A percentile compares a stretch with the other conserved stretches of the same genome.
These are phyloP conservation scores for Synanthedon formicaeformis DNA, from an alignment of 2,888 invertebrate species.

Conservation along the genomic window DNA sequence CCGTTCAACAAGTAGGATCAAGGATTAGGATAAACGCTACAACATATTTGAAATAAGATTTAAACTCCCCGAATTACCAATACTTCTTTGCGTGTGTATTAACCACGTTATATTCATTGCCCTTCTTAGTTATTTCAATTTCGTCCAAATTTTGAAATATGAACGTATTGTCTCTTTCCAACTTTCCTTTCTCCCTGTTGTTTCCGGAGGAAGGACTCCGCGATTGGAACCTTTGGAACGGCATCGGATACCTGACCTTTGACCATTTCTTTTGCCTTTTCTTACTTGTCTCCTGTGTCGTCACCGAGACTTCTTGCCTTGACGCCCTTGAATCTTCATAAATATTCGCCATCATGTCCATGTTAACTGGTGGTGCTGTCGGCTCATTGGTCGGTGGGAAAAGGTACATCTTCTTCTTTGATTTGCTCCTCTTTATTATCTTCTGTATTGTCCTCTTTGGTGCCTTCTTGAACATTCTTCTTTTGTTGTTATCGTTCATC, in stretches of 20 bases:
- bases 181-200: conserved; percentile 20
- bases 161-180: conserved; percentile 24
- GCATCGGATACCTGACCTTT: conserved; percentile 33
- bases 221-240: conserved; percentile 34
- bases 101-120: conserved; percentile 30
- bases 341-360: conserved; percentile 16
- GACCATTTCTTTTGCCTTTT: conserved; percentile 27
- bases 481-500: conserved; percentile 20
- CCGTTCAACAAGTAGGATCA: too few relatives aligned
- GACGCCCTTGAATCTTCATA: conserved; percentile 10
- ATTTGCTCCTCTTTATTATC: conserved; percentile 49
- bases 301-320: conserved; percentile 10
- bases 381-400: background rate
- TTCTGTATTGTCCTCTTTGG: conserved; percentile 53
- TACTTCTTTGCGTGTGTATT: conserved; percentile 37
- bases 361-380: conserved; percentile 3
- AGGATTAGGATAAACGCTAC: too few relatives aligned
- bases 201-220: conserved; percentile 9
- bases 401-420: conserved; percentile 17
- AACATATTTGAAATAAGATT: background rate
- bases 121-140: conserved; percentile 33
- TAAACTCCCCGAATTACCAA: conserved; percentile 22
- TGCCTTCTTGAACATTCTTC: conserved; percentile 26
- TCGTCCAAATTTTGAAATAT: conserved; percentile 50
- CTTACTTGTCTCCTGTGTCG: conserved; percentile 25